phyloP scores from a whole-genome alignment of 2,797 vertebrate genomes.

The Percopsis omiscomaycus region DNA sequence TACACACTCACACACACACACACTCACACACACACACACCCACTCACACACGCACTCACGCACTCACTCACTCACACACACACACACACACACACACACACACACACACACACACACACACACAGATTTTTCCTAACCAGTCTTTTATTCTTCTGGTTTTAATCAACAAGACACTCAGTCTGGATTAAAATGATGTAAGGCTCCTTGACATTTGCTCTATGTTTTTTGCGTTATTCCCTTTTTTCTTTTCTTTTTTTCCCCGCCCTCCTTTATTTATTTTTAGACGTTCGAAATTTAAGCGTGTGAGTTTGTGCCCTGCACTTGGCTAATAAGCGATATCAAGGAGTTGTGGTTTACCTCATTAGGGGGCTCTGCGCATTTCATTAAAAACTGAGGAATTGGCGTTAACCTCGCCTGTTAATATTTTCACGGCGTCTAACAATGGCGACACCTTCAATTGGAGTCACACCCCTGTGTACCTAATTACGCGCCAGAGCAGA shows the following conservation, averaged over 20 bases:
- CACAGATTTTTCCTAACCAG: slow-evolving; percentile 75
- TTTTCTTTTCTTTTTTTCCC: slow-evolving; percentile 44
- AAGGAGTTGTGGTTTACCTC: slow-evolving; percentile 96
- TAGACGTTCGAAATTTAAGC: slow-evolving; percentile 90
- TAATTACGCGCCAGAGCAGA: slow-evolving; percentile 87
- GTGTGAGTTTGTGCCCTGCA: slow-evolving; percentile 88
- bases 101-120: slow-evolving; percentile 31
- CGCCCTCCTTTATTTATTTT: slow-evolving; percentile 74
- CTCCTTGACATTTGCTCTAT: slow-evolving; percentile 89
- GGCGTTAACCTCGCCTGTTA: slow-evolving; percentile 95
- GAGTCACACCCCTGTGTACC: slow-evolving; percentile 95
- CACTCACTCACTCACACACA: slow-evolving; percentile 4
- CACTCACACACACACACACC: slow-evolving; percentile 10
- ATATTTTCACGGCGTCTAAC: slow-evolving; percentile 96
- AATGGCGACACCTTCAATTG: slow-evolving; percentile 96
- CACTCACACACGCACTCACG: slow-evolving; percentile 11
- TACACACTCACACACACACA: slow-evolving; percentile 7
- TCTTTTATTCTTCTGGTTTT: slow-evolving; percentile 76
- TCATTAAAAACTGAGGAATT: slow-evolving; percentile 98
- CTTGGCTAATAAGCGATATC: slow-evolving; percentile 97
- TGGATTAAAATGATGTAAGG: slow-evolving; percentile 86
- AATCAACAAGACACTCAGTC: slow-evolving; percentile 81
- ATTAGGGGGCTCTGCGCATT: slow-evolving; percentile 95
- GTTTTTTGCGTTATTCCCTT: slow-evolving; percentile 40
- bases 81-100: slow-evolving; percentile 16